Evolutionary conservation across 2,113 vertebrate genomes (phyloP), one percentile per base, ranked within the genome.

Genomic region (Girardinichthys multiradiatus): DNA sequence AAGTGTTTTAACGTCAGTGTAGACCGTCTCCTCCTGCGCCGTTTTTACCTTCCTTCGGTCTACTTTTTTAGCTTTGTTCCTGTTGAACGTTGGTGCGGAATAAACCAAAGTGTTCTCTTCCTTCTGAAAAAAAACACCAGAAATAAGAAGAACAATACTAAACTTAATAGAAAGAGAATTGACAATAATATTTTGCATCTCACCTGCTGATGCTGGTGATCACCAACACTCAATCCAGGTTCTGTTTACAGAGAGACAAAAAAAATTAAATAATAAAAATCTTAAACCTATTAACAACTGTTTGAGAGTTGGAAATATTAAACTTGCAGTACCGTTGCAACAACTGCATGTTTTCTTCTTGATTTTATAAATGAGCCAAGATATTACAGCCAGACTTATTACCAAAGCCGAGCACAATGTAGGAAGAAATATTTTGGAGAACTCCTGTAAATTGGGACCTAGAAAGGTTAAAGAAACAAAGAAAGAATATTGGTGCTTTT

Each of bases 401-500:
- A 37, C 10, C 39, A 81, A 51, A 48, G 54, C 59, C 9, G 31
- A 27, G 21, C n/a, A 57, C 0, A 80, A 14, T 8, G 57, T 0
- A 1, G 58, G 0, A 4, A 80, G 0, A 28, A 72, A 0, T 0
- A 30, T 57, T 0, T 73, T 63, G 4, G 11, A 21, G 24, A 39
- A 29, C 33, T 54, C 10, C 37, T 24, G 29, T 3, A 15, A 30
- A 4, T 0, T 0, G 2, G 5, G 13, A 5, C 6, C 72, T 79
- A 37, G 0, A 65, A 61, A 0, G 42, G 26, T 29, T 0, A 29
- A 31, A 69, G 24, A 3, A 0, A 4, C 4, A 21, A 62, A 0
- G 17, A 76, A 0, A 10, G 3, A 68, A 0, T 14, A 0, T 60
- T 1, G 9, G 0, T 66, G 2, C 5, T 28, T 24, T 42, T 7